Evolutionary conservation across 1,140 invertebrate species (phyloP).

Genomic region (Ceratoteleas bidentatus): DNA sequence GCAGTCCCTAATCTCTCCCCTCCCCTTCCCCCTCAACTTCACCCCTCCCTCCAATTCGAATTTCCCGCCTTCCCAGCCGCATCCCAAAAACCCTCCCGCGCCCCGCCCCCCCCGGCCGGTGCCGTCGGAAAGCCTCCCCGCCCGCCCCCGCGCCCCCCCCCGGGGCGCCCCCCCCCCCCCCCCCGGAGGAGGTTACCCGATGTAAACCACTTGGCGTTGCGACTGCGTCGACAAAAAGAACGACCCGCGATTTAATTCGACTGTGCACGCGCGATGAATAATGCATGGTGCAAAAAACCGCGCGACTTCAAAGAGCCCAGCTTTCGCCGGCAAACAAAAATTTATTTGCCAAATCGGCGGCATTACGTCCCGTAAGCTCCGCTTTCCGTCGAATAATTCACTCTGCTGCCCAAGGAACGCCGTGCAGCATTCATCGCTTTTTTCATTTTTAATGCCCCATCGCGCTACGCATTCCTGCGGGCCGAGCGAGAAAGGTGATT

Average conservation of each 20-base stretch:
- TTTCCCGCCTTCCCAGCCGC: too few relatives aligned
- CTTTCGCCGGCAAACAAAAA: constrained; percentile 12
- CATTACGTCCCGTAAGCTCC: constrained; percentile 12
- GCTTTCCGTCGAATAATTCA: constrained; percentile 13
- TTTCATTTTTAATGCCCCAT: background rate
- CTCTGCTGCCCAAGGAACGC: constrained; percentile 3
- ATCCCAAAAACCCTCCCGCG: too few relatives aligned
- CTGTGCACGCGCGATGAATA: constrained; percentile 9
- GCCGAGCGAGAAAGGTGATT: too few relatives aligned
- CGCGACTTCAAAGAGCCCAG: constrained; percentile 11
- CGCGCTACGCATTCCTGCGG: too few relatives aligned
- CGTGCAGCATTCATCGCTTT: background rate
- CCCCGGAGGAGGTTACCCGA: background rate
- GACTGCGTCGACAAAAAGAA: constrained; percentile 11
- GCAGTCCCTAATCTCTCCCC: too few relatives aligned
- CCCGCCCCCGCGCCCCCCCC: too few relatives aligned
- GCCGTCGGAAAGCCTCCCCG: too few relatives aligned
- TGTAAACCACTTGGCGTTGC: constrained; percentile 8
- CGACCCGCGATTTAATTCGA: constrained; percentile 3
- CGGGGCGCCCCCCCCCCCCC: too few relatives aligned
- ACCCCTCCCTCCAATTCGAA: too few relatives aligned
- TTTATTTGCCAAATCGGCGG: constrained; percentile 23
- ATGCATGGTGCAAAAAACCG: constrained; percentile 1
- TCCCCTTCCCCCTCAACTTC: too few relatives aligned
- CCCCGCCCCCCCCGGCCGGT: too few relatives aligned